phyloP scores from a whole-genome alignment of 1,140 invertebrate genomes.

The Hestina assimilis region DNA sequence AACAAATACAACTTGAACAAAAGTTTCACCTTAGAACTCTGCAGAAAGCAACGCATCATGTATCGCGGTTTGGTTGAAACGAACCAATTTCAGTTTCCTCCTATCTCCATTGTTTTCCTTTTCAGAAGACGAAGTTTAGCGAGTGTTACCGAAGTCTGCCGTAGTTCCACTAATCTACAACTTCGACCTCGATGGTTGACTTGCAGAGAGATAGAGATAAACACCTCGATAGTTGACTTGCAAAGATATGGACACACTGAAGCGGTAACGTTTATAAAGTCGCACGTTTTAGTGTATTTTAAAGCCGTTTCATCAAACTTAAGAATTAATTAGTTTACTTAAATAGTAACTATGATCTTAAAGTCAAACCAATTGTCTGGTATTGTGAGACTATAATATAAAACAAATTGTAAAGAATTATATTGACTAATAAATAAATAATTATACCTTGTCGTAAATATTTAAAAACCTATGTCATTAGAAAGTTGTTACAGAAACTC shows the following conservation, averaged over 20 bases:
- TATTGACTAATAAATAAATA: too few relatives aligned
- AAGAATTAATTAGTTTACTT: too few relatives aligned
- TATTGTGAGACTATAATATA: too few relatives aligned
- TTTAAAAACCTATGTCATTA: too few relatives aligned
- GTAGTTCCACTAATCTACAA: constrained; percentile 9
- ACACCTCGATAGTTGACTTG: constrained; percentile 10
- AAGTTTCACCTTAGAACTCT: constrained; percentile 1
- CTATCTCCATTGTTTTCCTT: constrained; percentile 15
- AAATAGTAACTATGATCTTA: too few relatives aligned
- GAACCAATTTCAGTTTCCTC: constrained; percentile 14
- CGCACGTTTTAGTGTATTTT: too few relatives aligned
- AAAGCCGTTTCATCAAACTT: too few relatives aligned
- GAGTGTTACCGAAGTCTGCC: constrained; percentile 5
- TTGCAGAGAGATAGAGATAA: not conserved
- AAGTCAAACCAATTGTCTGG: too few relatives aligned
- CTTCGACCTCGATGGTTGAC: constrained; percentile 10
- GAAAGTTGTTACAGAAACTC: too few relatives aligned
- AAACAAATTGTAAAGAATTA: too few relatives aligned
- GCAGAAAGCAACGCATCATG: constrained; percentile 1
- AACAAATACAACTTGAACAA: not conserved
- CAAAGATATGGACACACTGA: not conserved
- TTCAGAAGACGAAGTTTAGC: constrained; percentile 7
- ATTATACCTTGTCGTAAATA: too few relatives aligned
- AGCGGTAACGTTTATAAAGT: not conserved
- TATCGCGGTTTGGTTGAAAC: constrained; percentile 5